Evolutionary conservation across 53 echinoderm and acorn worm genomes (phyloP).

Genomic region (Temnopleurus reevesii): DNA sequence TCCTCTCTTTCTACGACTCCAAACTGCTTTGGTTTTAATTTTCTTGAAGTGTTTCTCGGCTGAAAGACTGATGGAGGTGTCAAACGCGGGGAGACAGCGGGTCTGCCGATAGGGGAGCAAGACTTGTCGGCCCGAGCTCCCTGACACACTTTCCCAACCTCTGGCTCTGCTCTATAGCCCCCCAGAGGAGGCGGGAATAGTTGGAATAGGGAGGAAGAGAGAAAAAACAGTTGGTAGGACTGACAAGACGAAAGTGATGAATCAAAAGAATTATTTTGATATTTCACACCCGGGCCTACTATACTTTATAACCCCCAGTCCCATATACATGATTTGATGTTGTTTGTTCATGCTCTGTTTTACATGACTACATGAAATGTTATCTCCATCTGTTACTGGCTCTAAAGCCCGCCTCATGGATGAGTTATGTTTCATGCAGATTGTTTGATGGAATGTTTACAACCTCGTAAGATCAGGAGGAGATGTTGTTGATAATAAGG

Average conservation of each 20-base stretch:
- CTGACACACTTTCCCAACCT: conserved; percentile 40
- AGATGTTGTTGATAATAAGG: not conserved
- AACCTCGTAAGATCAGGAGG: conserved; percentile 10
- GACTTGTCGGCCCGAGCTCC: not conserved
- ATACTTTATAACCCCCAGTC: too few relatives aligned
- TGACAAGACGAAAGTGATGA: not conserved
- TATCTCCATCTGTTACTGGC: not conserved
- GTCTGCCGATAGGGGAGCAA: conserved; percentile 41
- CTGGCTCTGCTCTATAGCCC: conserved; percentile 26
- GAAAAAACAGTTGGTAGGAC: conserved; percentile 28
- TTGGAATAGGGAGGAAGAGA: conserved; percentile 22
- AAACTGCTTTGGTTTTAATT: not conserved
- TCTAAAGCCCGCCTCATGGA: not conserved
- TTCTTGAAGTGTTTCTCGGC: conserved; percentile 2
- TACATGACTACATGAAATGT: conserved; percentile 38
- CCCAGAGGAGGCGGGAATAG: conserved; percentile 14
- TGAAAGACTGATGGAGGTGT: conserved; percentile 49
- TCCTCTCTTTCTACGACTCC: not conserved
- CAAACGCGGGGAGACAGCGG: conserved; percentile 28
- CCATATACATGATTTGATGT: conserved; percentile 39
- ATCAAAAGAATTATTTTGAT: conserved; percentile 43
- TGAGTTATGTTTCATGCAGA: conserved; percentile 14
- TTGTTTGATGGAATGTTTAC: conserved; percentile 8
- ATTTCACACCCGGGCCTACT: conserved; percentile 42
- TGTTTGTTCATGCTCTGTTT: conserved; percentile 24